Percentiles rank a stretch among this genome's conserved stretches.
phyloP scores from a whole-genome alignment of 2,113 vertebrate species.

The Ophthalmolycus amberensis region DNA sequence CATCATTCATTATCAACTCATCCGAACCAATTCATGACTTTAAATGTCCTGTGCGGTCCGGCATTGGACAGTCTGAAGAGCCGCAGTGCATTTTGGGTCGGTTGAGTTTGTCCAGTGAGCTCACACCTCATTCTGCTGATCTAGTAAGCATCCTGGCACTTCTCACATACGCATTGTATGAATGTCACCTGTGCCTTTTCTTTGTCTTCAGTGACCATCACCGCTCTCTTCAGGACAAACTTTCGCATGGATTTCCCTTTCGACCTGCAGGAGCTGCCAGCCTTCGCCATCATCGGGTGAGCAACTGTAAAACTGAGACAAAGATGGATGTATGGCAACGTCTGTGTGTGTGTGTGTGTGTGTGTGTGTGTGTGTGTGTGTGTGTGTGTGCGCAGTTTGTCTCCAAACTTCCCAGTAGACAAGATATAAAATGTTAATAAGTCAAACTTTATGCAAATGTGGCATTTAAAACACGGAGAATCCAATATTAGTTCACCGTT shows the following conservation, averaged over 20 bases:
- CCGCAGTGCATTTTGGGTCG: neutral
- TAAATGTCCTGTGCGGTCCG: neutral
- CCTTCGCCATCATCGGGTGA: slow-evolving; percentile 95
- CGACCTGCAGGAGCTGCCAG: slow-evolving; percentile 94
- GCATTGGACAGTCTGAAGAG: neutral
- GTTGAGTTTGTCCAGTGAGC: too few relatives aligned
- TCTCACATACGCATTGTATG: neutral
- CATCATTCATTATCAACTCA: neutral
- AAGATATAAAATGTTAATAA: slow-evolving; percentile 4
- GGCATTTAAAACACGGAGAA: neutral
- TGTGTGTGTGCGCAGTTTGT: neutral
- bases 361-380: neutral
- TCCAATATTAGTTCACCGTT: neutral
- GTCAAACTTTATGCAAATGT: slow-evolving; percentile 28
- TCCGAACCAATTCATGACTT: neutral
- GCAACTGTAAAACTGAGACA: slow-evolving; percentile 45
- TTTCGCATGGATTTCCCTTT: slow-evolving; percentile 98
- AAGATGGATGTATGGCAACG: neutral
- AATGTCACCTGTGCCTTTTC: neutral
- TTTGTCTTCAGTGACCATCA: slow-evolving; percentile 89
- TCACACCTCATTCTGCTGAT: too few relatives aligned
- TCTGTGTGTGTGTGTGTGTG: neutral
- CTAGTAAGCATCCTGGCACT: neutral
- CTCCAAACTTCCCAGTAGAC: neutral
- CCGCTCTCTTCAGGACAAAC: slow-evolving; percentile 95